These are phyloP conservation scores for Harpagoxenus sublaevis DNA, from an alignment of 2,888 invertebrate genomes.

Conservation along the genomic window DNA sequence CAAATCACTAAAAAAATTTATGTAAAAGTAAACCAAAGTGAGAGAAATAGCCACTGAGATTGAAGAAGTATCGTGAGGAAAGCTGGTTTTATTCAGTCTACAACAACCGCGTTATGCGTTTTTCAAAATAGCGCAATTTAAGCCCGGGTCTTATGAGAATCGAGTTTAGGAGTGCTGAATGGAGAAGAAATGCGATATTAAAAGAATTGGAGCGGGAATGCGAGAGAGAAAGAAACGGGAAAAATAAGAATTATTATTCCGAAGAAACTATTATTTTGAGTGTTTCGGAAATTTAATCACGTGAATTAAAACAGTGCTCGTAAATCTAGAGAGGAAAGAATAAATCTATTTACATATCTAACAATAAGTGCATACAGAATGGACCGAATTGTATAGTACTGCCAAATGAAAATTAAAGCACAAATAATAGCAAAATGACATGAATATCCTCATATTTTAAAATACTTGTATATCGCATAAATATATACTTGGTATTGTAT, in stretches of 20 bases:
- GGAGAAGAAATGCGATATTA: conserved; percentile 23
- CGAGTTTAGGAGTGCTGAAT: conserved; percentile 20
- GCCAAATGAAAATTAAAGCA: neutral
- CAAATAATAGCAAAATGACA: neutral
- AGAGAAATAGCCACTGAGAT: neutral
- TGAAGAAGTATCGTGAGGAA: neutral
- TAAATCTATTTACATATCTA: conserved; percentile 1
- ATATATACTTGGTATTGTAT: neutral
- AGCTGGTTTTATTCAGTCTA: neutral
- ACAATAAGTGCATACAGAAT: neutral
- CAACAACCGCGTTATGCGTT: conserved; percentile 28
- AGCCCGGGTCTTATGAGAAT: conserved; percentile 5
- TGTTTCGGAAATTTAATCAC: conserved; percentile 15
- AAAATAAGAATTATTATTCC: conserved; percentile 10
- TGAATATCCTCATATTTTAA: neutral
- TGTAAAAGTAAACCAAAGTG: neutral
- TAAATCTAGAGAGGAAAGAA: neutral
- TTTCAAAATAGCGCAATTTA: conserved; percentile 38
- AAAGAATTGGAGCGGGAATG: conserved; percentile 2
- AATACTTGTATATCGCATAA: neutral
- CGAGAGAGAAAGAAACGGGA: neutral
- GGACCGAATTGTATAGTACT: neutral
- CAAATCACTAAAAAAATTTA: neutral
- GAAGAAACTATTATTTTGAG: conserved; percentile 13
- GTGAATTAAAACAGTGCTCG: neutral